Base-by-base conservation (phyloP, 2,113 vertebrate species). In the Cebidichthys violaceus region DNA sequence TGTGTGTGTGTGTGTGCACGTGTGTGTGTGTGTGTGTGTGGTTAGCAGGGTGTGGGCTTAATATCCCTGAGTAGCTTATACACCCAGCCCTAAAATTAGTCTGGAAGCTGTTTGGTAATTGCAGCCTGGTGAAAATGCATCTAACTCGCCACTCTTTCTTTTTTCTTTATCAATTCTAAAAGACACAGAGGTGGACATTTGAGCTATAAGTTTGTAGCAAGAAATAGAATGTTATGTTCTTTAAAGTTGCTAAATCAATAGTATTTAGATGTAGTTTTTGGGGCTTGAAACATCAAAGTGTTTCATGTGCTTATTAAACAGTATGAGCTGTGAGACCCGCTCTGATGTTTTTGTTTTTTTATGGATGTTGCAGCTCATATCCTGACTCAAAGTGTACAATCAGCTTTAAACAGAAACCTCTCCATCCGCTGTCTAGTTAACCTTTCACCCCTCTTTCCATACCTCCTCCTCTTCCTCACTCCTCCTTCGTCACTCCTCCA, bases 31-130 rank as follows among this genome's bases (percentile, higher is more conserved):
- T 68, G 68, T 89, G 88, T 68, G 87, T 89, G 88, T 68, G 87
- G 89, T 92, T 87, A 71, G 57, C 67, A 77, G 86, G 86, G 84
- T 57, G 86, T 89, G 80, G 85, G 80, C 73, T 82, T 77, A 87
- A 59, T 77, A 67, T 81, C 73, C 31, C 47, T 75, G 83, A 71
- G 59, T 47, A 31, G 55, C 72, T 82, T 41, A 60, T 52, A 62
- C 77, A 60, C 79, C 39, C 84, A 47, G 64, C 57, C 75, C 77
- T 76, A 61, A 82, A 81, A 79, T 72, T n/a, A 86, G 75, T 68
- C 73, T 81, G 24, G 55, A 73, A 57, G 67, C 39, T 27, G 33
- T 70, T 80, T 75, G 67, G n/a, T 50, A 43, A 52, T 13, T n/a
- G 41, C 33, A 18, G 14, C 35, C 24, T 75, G n/a, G 35, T 74